Evolutionary conservation across 2,888 invertebrate genomes (phyloP).

Genomic region (Phaedon cochleariae): DNA sequence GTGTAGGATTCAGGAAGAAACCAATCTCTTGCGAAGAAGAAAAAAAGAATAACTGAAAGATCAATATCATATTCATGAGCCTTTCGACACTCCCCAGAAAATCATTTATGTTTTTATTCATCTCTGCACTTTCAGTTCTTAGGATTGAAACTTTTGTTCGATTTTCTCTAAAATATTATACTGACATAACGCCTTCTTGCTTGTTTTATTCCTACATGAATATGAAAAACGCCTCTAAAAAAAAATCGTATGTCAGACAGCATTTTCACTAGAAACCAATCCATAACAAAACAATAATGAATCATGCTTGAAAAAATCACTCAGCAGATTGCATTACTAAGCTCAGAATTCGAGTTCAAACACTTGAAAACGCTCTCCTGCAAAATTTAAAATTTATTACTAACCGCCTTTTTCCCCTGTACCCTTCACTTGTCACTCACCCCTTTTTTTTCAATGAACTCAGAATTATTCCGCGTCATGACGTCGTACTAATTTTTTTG

Average conservation of each 20-base stretch:
- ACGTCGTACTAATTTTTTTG: no score
- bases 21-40: neutral
- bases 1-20: neutral
- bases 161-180: neutral
- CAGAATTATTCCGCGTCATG: no score
- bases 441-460: no score
- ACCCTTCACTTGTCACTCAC: neutral
- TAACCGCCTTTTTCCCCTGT: constrained; percentile 2
- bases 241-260: neutral
- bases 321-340: neutral
- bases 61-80: neutral
- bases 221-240: neutral
- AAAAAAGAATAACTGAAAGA: neutral
- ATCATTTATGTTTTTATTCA: neutral
- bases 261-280: neutral
- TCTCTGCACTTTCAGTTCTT: neutral
- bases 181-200: constrained; percentile 4
- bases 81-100: neutral
- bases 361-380: constrained; percentile 4
- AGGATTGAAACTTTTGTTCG: neutral
- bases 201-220: neutral
- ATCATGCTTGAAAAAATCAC: neutral
- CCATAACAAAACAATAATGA: constrained; percentile 4
- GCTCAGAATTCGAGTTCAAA: neutral
- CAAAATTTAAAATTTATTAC: constrained; percentile 1